A percentile compares a stretch with the other conserved stretches of the same genome.
These are phyloP conservation scores for Potamilus streckersoni DNA, from an alignment of 1,140 invertebrate species.

Conservation along the genomic window DNA sequence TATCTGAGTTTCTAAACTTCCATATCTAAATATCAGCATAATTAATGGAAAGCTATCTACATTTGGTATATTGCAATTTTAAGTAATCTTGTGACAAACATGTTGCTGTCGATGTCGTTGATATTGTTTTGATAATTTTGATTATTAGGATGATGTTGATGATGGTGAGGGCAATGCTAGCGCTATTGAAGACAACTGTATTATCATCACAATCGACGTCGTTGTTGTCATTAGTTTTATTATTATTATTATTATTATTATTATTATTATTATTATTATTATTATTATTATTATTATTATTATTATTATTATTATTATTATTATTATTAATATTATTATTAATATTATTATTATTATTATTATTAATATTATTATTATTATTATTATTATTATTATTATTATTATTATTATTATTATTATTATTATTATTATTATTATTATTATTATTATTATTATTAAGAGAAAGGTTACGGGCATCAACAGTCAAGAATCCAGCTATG, in stretches of 20 bases:
- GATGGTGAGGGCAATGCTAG: neutral
- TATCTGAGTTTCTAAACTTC: neutral
- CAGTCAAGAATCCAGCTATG: too few relatives aligned
- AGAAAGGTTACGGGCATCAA: too few relatives aligned
- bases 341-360: too few relatives aligned
- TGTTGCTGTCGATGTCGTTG: neutral
- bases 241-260: too few relatives aligned
- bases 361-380: constrained; percentile 79
- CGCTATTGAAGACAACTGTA: neutral
- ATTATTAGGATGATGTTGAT: constrained; percentile 2
- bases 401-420: too few relatives aligned
- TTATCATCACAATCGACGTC: constrained; percentile 72
- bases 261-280: too few relatives aligned
- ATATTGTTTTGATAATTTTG: constrained; percentile 1
- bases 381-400: too few relatives aligned
- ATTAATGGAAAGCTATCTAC: neutral
- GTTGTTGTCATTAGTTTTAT: constrained; percentile 86
- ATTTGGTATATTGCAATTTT: neutral
- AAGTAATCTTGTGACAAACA: neutral
- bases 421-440: too few relatives aligned
- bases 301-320: too few relatives aligned
- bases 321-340: too few relatives aligned
- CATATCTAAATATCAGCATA: neutral
- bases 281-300: too few relatives aligned
- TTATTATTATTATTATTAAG: too few relatives aligned